A percentile compares a stretch with the other conserved stretches of the same genome.
Evolutionary conservation across 2,888 invertebrate species (phyloP).

Genomic region (Nemurella pictetii): DNA sequence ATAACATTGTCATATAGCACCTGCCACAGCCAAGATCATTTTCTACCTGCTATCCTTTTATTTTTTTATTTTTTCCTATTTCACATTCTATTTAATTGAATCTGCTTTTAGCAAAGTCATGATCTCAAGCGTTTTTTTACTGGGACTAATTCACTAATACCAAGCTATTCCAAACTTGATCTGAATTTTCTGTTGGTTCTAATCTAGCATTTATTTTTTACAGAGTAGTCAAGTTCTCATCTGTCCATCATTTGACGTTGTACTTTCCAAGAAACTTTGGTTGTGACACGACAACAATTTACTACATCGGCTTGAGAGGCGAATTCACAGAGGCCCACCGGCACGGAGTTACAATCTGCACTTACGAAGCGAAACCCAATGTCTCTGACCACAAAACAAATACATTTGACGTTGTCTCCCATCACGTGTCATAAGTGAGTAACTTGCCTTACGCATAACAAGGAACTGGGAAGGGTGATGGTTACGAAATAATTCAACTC

Average conservation of each 20-base stretch:
- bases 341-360: conserved; percentile 90
- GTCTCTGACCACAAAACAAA: conserved; percentile 81
- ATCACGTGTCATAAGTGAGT: conserved; percentile 59
- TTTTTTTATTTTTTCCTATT: no score
- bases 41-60: no score
- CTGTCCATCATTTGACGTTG: conserved; percentile 84
- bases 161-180: no score
- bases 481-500: no score
- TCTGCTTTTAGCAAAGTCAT: no score
- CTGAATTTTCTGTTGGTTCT: background rate
- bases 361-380: conserved; percentile 86
- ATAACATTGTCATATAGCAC: no score
- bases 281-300: conserved; percentile 78
- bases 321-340: conserved; percentile 84
- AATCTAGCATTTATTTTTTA: conserved; percentile 48
- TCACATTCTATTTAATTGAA: no score
- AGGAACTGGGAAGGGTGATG: no score
- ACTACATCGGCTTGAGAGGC: conserved; percentile 93
- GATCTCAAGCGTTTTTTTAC: no score
- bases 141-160: no score
- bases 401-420: conserved; percentile 63
- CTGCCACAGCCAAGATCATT: no score
- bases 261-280: conserved; percentile 92
- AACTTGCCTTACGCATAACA: no score
- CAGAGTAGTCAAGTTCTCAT: conserved; percentile 91